These are phyloP conservation scores for Limnodromus scolopaceus DNA, from an alignment of 2,797 vertebrate genomes.

Conservation along the genomic window DNA sequence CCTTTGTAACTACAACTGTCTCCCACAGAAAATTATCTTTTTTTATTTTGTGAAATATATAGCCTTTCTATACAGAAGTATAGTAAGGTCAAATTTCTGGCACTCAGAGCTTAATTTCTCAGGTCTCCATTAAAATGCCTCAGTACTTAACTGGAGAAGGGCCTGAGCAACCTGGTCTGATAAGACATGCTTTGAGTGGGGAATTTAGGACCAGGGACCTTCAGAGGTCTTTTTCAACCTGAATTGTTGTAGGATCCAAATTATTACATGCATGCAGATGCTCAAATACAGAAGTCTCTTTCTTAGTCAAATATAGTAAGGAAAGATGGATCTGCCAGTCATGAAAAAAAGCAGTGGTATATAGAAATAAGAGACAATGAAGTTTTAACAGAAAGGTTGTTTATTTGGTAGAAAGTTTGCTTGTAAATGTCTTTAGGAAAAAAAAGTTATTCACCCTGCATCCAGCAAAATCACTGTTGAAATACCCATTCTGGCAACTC, in stretches of 20 bases:
- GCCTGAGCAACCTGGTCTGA: not conserved
- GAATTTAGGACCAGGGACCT: not conserved
- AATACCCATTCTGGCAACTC: not conserved
- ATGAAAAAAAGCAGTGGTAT: not conserved
- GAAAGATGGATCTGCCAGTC: not conserved
- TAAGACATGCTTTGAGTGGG: not conserved
- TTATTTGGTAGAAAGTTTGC: not conserved
- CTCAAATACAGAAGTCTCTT: not conserved
- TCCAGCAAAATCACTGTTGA: not conserved
- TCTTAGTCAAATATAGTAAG: not conserved
- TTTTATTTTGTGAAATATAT: not conserved
- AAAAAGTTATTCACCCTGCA: not conserved
- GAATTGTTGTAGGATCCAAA: not conserved
- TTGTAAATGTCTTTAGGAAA: not conserved
- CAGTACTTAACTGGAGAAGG: not conserved
- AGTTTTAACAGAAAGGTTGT: not conserved
- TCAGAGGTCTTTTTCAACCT: not conserved
- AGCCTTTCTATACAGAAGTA: not conserved
- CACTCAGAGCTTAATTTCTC: not conserved
- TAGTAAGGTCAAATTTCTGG: not conserved
- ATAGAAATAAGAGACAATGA: not conserved
- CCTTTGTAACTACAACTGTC: not conserved
- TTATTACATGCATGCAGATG: not conserved
- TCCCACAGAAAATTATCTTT: not conserved
- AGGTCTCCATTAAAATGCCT: not conserved